Evolutionary conservation across 1,140 invertebrate genomes (phyloP), one percentile per base, ranked within the genome.

Genomic region (Polyergus mexicanus): DNA sequence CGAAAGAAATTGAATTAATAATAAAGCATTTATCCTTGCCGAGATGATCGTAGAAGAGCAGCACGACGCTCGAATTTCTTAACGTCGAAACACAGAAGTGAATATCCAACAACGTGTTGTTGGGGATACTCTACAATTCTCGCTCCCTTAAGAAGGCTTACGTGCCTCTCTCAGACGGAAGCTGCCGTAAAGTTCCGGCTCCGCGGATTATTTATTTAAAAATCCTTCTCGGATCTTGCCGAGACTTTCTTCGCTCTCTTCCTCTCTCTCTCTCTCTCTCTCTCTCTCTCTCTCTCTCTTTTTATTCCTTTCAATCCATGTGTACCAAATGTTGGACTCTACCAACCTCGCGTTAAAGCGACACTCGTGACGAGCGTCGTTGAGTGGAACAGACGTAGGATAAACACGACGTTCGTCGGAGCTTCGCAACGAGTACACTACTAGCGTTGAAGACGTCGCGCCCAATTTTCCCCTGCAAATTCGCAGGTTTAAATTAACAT

Each of bases 151-250:
- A 77, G 85, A 77, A 56, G 60, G 63, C 69, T 87, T 85, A 83
- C 41, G 68, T 83, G 68, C 68, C 78, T 83, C 68, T 71, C 78
- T 75, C 62, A 85, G 68, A 84, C 32, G 78, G 69, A 65, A 75
- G 51, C 41, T 60, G 38, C 71, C 76, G 81, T 62, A 87, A 85
- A 74, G 78, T 83, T 71, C 78, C 7, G 41, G 68, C 51, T 80
- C 13, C 47, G 32, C 41, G n/a, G 63, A 89, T 90, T 78, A 90
- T 89, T 89, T 89, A 90, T 90, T 90, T 89, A 90, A 84, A 87
- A 90, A 90, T 90, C 81, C 86, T 83, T 90, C 81, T 87, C 74
- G 22, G 38, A 22, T 65, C 38, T 72, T 60, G 58, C 60, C 47
- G 47, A 51, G 54, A 72, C 84, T 51, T 65, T 74, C 22, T 47